Evolutionary conservation across 2,888 invertebrate species (phyloP), one percentile per base, ranked within the genome.

Genomic region (Aquatica leii): DNA sequence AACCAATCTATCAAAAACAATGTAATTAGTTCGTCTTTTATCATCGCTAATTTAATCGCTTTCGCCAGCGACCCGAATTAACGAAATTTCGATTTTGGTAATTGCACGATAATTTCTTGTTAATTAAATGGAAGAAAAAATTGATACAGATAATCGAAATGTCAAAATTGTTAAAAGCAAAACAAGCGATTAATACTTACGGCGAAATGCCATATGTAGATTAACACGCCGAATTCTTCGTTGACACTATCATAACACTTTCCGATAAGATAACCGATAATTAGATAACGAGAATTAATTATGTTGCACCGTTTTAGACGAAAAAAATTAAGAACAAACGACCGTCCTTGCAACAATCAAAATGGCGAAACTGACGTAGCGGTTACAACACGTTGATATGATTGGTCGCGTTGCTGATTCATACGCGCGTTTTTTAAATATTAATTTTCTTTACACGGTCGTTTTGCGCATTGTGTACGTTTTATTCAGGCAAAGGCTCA

Each of bases 321-420:
- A 59, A 69, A 66, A 68, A 65, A 55, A 63, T 67, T 59, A 41
- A 48, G 64, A 69, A 72, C 68, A 55, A 59, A 64, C 60, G 60
- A 60, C 56, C 64, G 72, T 71, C 73, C 74, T 73, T 73, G 70
- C 68, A 68, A 70, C 71, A 70, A 66, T 64, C 70, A 73, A 74
- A 61, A 74, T 74, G 74, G 74, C 72, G 64, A 57, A 53, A 64
- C 59, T 64, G 64, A 64, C 64, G 64, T 64, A 60, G 60, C 63
- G 59, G 21, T 63, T 63, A 59, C 15, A n/a, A 18, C 5, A 18
- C 11, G 18, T 18, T 3, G 17, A 18, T 20, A n/a, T 20, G 41
- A 46, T 46, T 46, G 46, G 46, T 46, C 18, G 17, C 5, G 4
- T 40, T 40, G 11, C 40, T 40, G 12, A 12, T n/a, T n/a, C 14